Conservation (phyloP, 2,113 vertebrate species). For the Coregonus clupeaformis region DNA sequence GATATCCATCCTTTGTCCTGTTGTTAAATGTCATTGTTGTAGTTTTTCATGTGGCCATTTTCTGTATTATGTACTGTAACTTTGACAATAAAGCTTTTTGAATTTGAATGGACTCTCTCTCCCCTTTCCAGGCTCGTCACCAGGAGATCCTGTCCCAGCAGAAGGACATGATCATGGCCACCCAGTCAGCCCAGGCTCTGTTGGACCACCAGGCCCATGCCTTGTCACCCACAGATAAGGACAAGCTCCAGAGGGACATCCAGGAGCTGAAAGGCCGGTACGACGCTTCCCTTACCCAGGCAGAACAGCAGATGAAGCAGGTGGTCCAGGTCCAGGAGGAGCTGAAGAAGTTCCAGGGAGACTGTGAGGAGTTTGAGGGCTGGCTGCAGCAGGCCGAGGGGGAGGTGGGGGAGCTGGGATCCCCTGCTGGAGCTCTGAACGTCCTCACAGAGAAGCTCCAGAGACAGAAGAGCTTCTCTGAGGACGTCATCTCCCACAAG, state of each 20-base stretch:
- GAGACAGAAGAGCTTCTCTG: slow-evolving; percentile 89
- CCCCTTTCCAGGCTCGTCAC: slow-evolving; percentile 78
- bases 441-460: slow-evolving; percentile 79
- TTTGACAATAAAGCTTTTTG: too few relatives aligned
- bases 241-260: slow-evolving; percentile 87
- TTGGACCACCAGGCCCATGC: slow-evolving; percentile 89
- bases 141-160: slow-evolving; percentile 91
- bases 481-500: slow-evolving; percentile 97
- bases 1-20: too few relatives aligned
- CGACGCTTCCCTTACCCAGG: slow-evolving; percentile 79
- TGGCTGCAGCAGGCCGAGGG: slow-evolving; percentile 88
- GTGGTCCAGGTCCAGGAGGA: slow-evolving; percentile 88
- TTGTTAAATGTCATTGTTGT: too few relatives aligned
- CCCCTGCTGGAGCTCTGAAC: slow-evolving; percentile 72
- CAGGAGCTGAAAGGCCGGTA: slow-evolving; percentile 87
- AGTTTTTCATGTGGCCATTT: too few relatives aligned
- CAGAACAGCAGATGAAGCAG: slow-evolving; percentile 88
- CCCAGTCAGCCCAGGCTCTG: slow-evolving; percentile 87
- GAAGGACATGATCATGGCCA: slow-evolving; percentile 89
- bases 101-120: background rate
- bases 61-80: too few relatives aligned
- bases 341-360: slow-evolving; percentile 84
- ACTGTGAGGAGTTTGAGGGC: slow-evolving; percentile 85
- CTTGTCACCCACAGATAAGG: slow-evolving; percentile 83
- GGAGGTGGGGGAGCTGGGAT: slow-evolving; percentile 77